A percentile compares a stretch with the other conserved stretches of the same genome.
These are phyloP conservation scores for Macrophya alboannulata DNA, from an alignment of 2,888 invertebrate genomes.

Conservation along the genomic window DNA sequence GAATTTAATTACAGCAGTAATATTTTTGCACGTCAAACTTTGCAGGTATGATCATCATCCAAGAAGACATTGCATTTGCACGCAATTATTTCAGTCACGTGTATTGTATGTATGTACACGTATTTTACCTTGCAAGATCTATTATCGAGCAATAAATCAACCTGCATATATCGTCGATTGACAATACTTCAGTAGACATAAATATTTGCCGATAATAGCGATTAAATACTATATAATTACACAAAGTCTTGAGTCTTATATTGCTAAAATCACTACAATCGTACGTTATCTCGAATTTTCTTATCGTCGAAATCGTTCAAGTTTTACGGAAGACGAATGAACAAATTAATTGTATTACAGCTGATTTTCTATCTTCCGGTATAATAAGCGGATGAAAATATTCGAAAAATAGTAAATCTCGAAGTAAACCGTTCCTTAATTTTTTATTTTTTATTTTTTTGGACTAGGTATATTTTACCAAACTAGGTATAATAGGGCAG, in stretches of 20 bases:
- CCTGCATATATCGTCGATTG: background rate
- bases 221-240: background rate
- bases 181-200: background rate
- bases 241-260: background rate
- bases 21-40: background rate
- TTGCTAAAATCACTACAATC: background rate
- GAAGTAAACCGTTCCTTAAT: background rate
- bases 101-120: no score
- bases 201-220: background rate
- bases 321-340: background rate
- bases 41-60: no score
- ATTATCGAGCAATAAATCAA: conserved; percentile 18
- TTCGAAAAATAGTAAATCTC: background rate
- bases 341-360: no score
- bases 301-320: background rate
- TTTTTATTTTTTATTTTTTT: background rate
- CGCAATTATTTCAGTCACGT: no score
- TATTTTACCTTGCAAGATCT: background rate
- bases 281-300: background rate
- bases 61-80: no score
- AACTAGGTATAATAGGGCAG: background rate
- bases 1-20: background rate
- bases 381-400: background rate
- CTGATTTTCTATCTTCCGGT: no score
- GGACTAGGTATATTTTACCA: no score